Percentiles rank a stretch among this genome's conserved stretches.
phyloP scores from a whole-genome alignment of 2,797 vertebrate species.

The Phoeniculus purpureus region DNA sequence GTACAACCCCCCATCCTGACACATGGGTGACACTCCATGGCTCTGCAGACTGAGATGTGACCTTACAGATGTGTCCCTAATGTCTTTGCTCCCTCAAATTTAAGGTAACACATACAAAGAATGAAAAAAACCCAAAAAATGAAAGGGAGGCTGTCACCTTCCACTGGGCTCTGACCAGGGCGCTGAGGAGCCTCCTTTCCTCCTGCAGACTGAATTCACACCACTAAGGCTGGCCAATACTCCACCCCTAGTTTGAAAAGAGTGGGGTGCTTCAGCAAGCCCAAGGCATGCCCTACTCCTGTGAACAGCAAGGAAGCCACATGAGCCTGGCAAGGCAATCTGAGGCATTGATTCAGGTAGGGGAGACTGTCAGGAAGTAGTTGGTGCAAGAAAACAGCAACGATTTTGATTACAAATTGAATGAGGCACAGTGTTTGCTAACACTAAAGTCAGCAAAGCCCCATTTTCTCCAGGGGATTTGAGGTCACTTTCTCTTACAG shows the following conservation, averaged over 20 bases:
- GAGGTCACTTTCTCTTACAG: background rate
- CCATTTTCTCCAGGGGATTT: background rate
- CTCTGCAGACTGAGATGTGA: background rate
- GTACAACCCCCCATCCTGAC: background rate
- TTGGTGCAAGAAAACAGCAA: background rate
- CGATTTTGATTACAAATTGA: background rate
- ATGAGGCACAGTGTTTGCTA: background rate
- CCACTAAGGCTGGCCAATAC: background rate
- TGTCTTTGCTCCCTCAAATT: background rate
- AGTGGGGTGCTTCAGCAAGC: background rate
- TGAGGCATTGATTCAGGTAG: background rate
- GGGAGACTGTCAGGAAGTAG: background rate
- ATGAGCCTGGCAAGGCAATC: background rate
- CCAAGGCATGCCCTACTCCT: accelerated
- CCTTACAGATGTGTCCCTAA: background rate
- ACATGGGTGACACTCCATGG: background rate
- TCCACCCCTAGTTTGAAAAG: background rate
- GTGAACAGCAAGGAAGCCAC: accelerated
- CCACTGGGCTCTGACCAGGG: background rate
- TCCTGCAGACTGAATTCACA: accelerated
- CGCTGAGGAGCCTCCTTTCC: background rate
- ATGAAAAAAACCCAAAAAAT: background rate
- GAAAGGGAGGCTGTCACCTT: background rate
- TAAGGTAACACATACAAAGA: background rate
- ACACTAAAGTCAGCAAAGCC: background rate